Evolutionary conservation across 2,113 vertebrate genomes (phyloP), one percentile per base, ranked within the genome.

Genomic region (Rhineura floridana): DNA sequence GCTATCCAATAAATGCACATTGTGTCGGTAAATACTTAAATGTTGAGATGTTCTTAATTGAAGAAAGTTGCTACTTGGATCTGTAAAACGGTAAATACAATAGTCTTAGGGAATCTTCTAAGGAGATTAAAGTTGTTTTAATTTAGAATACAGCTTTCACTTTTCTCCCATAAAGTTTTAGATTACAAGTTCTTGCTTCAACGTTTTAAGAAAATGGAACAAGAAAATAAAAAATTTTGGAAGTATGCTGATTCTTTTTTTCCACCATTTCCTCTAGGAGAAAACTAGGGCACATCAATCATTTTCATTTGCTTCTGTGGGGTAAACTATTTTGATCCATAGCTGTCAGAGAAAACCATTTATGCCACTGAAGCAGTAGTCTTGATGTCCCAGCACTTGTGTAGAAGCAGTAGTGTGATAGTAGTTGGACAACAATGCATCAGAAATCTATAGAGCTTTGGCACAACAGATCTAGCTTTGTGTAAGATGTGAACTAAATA

Each of bases 1-100:
- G 0, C 0, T 3, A 6, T 76, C 50, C 81, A 76, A 42, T 12
- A 9, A 75, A 0, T 2, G 7, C 63, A 55, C 28, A 70, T 55
- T 80, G 33, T 36, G n/a, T 67, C n/a, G 11, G 6, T 48, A 52
- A 36, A 19, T 63, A 76, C 28, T n/a, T 86, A 36, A 28, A 77
- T 85, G 62, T 44, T 76, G 48, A 10, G 33, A 28, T 5, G 4
- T 39, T 36, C 28, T n/a, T 76, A 63, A 19, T 30, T 69, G 77
- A 3, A 70, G 23, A 69, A 59, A 87, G 50, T 33, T 28, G 19
- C 69, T 73, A 9, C 10, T 73, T 72, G 19, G 28, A 28, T 21
- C 65, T 70, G 25, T 59, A 13, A 70, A 87, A 55, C 2, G 13
- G 39, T 72, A 86, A 52, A 39, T 19, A n/a, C 1, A 33, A 70